phyloP scores from a whole-genome alignment of 2,113 vertebrate genomes.

The Cynocephalus volans region DNA sequence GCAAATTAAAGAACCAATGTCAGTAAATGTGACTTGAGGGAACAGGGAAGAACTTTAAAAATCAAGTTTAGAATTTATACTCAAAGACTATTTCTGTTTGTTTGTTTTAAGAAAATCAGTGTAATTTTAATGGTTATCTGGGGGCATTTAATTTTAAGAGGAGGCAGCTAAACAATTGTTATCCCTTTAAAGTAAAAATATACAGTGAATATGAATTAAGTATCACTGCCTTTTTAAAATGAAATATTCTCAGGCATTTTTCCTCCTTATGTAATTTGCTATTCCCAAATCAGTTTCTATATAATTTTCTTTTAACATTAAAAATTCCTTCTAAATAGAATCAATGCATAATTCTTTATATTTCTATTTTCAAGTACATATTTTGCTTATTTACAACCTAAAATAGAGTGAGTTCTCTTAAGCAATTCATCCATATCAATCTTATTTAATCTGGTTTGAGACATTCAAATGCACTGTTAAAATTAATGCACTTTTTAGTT shows the following conservation, averaged over 20 bases:
- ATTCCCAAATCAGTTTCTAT: background rate
- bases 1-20: background rate
- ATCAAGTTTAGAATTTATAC: background rate
- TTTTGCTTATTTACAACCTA: background rate
- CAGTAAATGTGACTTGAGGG: background rate
- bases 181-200: background rate
- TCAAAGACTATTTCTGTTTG: background rate
- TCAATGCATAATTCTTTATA: background rate
- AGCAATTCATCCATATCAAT: background rate
- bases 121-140: background rate
- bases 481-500: background rate
- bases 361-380: background rate
- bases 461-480: slow-evolving; percentile 10
- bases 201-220: background rate
- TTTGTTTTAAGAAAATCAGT: background rate
- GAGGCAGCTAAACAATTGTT: background rate
- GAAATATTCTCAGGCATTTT: background rate
- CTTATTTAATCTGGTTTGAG: background rate
- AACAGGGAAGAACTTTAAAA: background rate
- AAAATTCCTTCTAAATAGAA: background rate
- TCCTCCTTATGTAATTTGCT: background rate
- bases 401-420: background rate
- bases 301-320: background rate
- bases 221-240: background rate
- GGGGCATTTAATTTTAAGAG: background rate